Evolutionary conservation across 2,113 vertebrate species (phyloP).

Genomic region (Aviceda subcristata): DNA sequence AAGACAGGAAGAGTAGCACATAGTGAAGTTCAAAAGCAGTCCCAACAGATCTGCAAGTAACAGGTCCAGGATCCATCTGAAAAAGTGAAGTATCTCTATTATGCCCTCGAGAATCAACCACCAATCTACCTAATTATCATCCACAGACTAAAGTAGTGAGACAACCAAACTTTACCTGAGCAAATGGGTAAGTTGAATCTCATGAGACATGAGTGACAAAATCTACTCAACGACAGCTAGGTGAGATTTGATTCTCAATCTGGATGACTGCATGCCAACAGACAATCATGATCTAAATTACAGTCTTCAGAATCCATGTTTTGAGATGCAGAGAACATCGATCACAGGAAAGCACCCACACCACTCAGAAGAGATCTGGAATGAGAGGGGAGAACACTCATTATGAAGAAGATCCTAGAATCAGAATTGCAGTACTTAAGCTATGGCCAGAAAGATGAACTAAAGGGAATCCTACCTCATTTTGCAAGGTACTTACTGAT

Average conservation of each 20-base stretch:
- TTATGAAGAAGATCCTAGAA: neutral
- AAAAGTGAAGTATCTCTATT: neutral
- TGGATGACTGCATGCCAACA: neutral
- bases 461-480: neutral
- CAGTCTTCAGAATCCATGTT: neutral
- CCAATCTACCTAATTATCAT: neutral
- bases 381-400: neutral
- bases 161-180: neutral
- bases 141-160: neutral
- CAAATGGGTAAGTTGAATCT: neutral
- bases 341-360: neutral
- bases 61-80: neutral
- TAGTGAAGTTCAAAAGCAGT: neutral
- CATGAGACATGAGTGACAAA: neutral
- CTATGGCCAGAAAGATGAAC: neutral
- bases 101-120: neutral
- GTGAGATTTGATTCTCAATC: neutral
- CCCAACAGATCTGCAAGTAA: neutral
- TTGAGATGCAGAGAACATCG: neutral
- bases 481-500: neutral
- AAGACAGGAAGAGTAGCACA: neutral
- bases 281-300: neutral
- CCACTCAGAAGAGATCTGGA: neutral
- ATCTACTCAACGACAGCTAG: neutral
- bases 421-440: neutral